Evolutionary conservation across 2,797 vertebrate species (phyloP).

Genomic region (Danio albolineatus): DNA sequence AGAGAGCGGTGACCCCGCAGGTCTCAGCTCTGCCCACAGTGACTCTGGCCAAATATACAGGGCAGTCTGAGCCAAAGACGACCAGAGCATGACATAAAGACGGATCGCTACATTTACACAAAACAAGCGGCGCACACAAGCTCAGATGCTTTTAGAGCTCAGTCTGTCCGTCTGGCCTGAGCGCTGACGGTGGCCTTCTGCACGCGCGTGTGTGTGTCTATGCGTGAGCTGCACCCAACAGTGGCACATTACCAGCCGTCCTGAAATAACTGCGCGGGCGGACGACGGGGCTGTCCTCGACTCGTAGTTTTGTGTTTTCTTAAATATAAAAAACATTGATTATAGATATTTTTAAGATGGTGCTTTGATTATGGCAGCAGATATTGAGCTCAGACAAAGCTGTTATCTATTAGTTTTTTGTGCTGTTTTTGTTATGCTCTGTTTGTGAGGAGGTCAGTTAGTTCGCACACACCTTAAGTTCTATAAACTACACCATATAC

Average conservation of each 20-base stretch:
- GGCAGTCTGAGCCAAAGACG: constrained; percentile 36
- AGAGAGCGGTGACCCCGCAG: constrained; percentile 47
- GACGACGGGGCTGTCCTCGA: too few relatives aligned
- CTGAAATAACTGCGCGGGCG: too few relatives aligned
- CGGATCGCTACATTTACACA: constrained; percentile 43
- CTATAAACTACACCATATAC: too few relatives aligned
- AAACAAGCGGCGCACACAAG: constrained; percentile 26
- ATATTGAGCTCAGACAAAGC: too few relatives aligned
- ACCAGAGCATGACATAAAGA: constrained; percentile 37
- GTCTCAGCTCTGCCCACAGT: constrained; percentile 9
- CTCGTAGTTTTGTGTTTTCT: too few relatives aligned
- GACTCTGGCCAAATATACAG: constrained; percentile 11
- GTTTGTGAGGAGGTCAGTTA: too few relatives aligned
- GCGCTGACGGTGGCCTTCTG: constrained; percentile 9
- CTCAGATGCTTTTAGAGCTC: constrained; percentile 51
- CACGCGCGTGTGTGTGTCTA: constrained; percentile 29
- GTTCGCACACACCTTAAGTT: too few relatives aligned
- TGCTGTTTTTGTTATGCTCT: too few relatives aligned
- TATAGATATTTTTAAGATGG: too few relatives aligned
- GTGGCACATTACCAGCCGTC: constrained; percentile 50
- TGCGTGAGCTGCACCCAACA: constrained; percentile 57
- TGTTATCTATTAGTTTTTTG: too few relatives aligned
- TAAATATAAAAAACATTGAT: too few relatives aligned
- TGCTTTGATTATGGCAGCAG: too few relatives aligned
- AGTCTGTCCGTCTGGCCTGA: constrained; percentile 20